Conservation (phyloP, 2,888 invertebrate species). For the Miltochrista miniata region DNA sequence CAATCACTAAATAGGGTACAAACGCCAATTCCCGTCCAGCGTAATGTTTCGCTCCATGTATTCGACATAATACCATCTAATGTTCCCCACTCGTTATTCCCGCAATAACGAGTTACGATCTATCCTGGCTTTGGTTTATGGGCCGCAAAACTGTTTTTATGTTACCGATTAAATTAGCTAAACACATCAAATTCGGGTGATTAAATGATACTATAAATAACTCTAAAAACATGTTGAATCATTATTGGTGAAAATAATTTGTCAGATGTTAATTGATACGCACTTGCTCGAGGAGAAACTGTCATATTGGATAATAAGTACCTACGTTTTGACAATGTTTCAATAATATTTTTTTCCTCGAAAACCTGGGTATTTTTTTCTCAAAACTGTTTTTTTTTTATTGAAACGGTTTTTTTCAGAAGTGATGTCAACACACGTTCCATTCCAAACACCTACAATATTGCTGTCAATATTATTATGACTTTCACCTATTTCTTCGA, state of each 20-base stretch:
- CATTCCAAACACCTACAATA: too few species aligned
- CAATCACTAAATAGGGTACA: background rate
- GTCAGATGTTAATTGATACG: too few species aligned
- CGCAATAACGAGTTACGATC: constrained; percentile 28
- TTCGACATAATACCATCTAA: constrained; percentile 9
- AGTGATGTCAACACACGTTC: too few species aligned
- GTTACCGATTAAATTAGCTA: constrained; percentile 35
- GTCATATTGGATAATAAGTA: background rate
- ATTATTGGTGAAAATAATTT: background rate
- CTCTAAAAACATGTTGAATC: constrained; percentile 24
- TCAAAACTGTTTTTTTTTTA: too few species aligned
- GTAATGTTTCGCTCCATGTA: constrained; percentile 10
- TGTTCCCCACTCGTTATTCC: constrained; percentile 19
- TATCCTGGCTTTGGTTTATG: constrained; percentile 19
- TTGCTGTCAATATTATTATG: too few species aligned
- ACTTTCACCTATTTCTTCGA: too few species aligned
- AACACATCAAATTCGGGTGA: constrained; percentile 35
- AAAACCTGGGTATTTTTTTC: too few species aligned
- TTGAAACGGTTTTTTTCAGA: too few species aligned
- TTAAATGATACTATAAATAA: constrained; percentile 30
- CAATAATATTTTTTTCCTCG: too few species aligned
- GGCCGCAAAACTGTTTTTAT: constrained; percentile 34
- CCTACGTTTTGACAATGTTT: background rate
- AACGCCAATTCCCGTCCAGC: constrained; percentile 1
- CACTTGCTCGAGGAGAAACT: too few species aligned